These are phyloP conservation scores for Centruroides sculpturatus DNA, from an alignment of 1,140 invertebrate species.

Conservation along the genomic window DNA sequence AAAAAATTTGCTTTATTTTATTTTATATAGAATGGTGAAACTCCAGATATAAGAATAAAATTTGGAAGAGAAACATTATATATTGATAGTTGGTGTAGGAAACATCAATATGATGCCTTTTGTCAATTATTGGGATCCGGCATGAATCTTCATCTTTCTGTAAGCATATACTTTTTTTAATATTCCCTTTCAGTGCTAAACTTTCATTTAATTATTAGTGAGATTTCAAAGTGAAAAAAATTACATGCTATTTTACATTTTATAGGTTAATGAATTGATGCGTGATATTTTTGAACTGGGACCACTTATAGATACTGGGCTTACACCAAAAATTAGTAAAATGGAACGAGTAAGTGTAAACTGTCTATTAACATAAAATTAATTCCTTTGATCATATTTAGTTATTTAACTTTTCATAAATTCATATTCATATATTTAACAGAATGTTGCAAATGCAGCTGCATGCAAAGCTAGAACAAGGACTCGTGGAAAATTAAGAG, in stretches of 20 bases:
- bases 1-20: constrained; percentile 1
- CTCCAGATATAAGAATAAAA: constrained; percentile 53
- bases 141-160: constrained; percentile 63
- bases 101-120: constrained; percentile 69
- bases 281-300: constrained; percentile 70
- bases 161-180: constrained; percentile 11
- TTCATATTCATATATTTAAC: constrained; percentile 9
- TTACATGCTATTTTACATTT: constrained; percentile 9
- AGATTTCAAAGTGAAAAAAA: background rate
- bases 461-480: constrained; percentile 79
- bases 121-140: constrained; percentile 65
- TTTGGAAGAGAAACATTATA: constrained; percentile 57
- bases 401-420: too few relatives aligned
- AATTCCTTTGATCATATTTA: too few relatives aligned
- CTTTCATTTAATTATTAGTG: background rate
- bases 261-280: constrained; percentile 56
- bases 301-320: constrained; percentile 40
- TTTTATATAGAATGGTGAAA: constrained; percentile 45
- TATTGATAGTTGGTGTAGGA: constrained; percentile 60
- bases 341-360: constrained; percentile 35
- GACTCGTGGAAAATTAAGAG: constrained; percentile 64
- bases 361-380: too few relatives aligned
- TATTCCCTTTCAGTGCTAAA: background rate
- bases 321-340: constrained; percentile 44
- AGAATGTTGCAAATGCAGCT: constrained; percentile 73